These are phyloP conservation scores for Leptinotarsa juncta DNA, from an alignment of 2,888 invertebrate genomes.

Conservation along the genomic window DNA sequence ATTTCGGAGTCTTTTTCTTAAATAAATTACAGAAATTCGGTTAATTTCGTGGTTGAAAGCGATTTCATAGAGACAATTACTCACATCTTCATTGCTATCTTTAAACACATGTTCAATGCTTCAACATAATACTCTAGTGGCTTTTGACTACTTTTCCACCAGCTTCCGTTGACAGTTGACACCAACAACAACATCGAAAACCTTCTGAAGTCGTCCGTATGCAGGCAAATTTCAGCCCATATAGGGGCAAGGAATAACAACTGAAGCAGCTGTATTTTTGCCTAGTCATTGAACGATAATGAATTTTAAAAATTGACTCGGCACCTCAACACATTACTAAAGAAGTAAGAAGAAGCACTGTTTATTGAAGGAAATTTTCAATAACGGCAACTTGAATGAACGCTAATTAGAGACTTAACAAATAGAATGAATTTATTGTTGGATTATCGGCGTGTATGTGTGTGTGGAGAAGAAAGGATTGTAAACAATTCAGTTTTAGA, in stretches of 20 bases:
- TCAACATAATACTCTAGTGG: too few relatives aligned
- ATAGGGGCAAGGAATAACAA: slow-evolving; percentile 29
- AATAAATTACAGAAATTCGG: too few relatives aligned
- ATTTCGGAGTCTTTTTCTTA: too few relatives aligned
- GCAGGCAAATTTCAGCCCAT: slow-evolving; percentile 34
- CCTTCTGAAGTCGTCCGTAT: slow-evolving; percentile 18
- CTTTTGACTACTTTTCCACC: not conserved
- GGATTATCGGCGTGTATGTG: slow-evolving; percentile 30
- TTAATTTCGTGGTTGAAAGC: too few relatives aligned
- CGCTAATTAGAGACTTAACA: slow-evolving; percentile 48
- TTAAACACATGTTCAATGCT: too few relatives aligned
- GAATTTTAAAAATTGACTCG: slow-evolving; percentile 43
- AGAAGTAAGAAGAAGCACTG: slow-evolving; percentile 41
- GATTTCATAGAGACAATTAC: too few relatives aligned
- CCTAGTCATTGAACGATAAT: slow-evolving; percentile 40
- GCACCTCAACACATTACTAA: slow-evolving; percentile 40
- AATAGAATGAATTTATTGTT: slow-evolving; percentile 47
- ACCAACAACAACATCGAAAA: slow-evolving; percentile 20
- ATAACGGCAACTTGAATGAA: slow-evolving; percentile 45
- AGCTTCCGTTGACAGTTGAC: not conserved
- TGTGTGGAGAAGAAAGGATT: slow-evolving; percentile 34
- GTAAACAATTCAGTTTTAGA: slow-evolving; percentile 48
- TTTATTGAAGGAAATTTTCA: slow-evolving; percentile 40
- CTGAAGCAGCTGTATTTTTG: slow-evolving; percentile 40
- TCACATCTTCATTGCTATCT: too few relatives aligned